Conservation (phyloP, 2,797 vertebrate species). For the Peromyscus aztecus region DNA sequence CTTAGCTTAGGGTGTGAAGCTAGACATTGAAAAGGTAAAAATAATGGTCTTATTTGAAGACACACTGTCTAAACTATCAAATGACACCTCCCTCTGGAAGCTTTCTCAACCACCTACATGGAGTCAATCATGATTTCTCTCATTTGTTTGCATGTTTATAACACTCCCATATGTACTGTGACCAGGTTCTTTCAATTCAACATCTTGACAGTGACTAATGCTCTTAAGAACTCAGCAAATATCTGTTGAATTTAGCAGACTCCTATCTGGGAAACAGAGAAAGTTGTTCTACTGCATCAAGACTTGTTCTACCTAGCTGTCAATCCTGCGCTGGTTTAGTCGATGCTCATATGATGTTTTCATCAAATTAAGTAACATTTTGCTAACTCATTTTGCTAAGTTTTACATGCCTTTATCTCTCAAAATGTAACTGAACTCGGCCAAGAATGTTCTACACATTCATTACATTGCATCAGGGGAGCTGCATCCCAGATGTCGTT, state of each 20-base stretch:
- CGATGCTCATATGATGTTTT: not conserved
- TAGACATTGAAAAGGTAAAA: constrained; percentile 21
- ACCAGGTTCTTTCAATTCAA: not conserved
- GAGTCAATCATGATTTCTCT: not conserved
- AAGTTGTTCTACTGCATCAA: not conserved
- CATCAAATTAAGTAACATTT: constrained; percentile 40
- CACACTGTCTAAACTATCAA: constrained; percentile 59
- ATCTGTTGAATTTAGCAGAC: constrained; percentile 12
- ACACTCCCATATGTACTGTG: not conserved
- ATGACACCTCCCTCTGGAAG: not conserved
- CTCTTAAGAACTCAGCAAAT: constrained; percentile 13
- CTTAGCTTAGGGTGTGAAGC: constrained; percentile 12
- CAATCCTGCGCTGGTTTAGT: not conserved
- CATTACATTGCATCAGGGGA: not conserved
- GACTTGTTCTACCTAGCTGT: constrained; percentile 15
- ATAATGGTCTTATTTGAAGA: constrained; percentile 28
- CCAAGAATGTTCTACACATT: not conserved
- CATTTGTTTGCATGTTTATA: not conserved
- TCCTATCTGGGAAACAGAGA: not conserved
- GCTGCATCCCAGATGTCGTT: constrained; percentile 81
- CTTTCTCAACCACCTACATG: not conserved
- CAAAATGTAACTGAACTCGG: constrained; percentile 35
- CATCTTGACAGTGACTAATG: not conserved
- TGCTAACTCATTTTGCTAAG: constrained; percentile 49
- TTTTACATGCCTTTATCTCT: not conserved